Conservation (phyloP, 1,140 invertebrate species). For the Leptonema lineaticorne region DNA sequence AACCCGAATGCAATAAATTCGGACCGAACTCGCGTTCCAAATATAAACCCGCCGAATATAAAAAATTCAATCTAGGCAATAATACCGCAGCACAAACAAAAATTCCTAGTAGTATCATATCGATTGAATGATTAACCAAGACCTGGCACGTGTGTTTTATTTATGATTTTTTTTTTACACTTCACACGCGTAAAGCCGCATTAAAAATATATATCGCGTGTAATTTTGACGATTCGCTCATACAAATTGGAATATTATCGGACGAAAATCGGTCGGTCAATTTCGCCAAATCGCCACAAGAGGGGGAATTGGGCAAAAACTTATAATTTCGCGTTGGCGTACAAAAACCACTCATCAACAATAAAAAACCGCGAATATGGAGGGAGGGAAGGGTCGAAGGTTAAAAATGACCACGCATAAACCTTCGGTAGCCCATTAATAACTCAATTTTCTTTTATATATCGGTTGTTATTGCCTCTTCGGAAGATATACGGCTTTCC, state of each 20-base stretch:
- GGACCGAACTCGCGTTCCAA: too few species aligned
- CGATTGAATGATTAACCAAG: too few species aligned
- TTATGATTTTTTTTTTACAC: too few species aligned
- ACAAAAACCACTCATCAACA: background rate
- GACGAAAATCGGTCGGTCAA: background rate
- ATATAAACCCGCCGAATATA: too few species aligned
- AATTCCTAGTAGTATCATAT: too few species aligned
- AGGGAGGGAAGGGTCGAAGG: background rate
- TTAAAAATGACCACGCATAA: background rate
- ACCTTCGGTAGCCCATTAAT: background rate
- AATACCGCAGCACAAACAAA: too few species aligned
- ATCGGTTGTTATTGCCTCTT: background rate
- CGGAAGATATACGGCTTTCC: background rate
- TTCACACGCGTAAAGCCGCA: too few species aligned
- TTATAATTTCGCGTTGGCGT: slow-evolving; percentile 5
- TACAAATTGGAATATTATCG: slow-evolving; percentile 9
- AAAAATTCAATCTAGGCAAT: too few species aligned
- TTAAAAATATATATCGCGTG: background rate
- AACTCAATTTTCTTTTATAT: slow-evolving; percentile 13
- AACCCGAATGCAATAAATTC: too few species aligned
- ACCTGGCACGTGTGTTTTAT: too few species aligned
- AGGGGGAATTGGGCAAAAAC: too few species aligned
- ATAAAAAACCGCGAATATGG: background rate
- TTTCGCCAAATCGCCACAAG: background rate
- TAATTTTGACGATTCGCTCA: slow-evolving; percentile 6